Conservation (phyloP, 2,113 vertebrate genomes). For the Oryzias curvinotus region DNA sequence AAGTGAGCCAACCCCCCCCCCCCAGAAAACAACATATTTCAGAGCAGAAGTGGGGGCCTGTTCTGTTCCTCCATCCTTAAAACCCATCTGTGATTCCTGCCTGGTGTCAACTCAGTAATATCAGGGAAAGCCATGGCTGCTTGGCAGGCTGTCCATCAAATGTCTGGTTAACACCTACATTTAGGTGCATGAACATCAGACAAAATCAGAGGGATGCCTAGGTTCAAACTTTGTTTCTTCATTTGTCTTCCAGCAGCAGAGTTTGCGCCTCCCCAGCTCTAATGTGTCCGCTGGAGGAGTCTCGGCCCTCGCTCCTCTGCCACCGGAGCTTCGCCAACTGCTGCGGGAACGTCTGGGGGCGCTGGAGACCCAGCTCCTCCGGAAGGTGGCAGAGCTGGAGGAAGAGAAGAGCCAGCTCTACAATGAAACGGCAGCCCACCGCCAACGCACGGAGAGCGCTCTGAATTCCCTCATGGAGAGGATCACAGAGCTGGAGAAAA, state of each 20-base stretch:
- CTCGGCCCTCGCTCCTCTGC: slow-evolving; percentile 69
- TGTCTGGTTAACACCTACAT: background rate
- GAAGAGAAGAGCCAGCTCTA: slow-evolving; percentile 94
- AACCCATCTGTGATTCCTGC: slow-evolving; percentile 13
- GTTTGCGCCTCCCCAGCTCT: slow-evolving; percentile 79
- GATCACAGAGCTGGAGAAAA: slow-evolving; percentile 92
- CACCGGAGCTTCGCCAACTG: slow-evolving; percentile 87
- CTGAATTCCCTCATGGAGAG: slow-evolving; percentile 90
- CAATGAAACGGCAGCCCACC: slow-evolving; percentile 91
- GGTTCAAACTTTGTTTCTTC: background rate
- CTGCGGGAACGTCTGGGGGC: slow-evolving; percentile 88
- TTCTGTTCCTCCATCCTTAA: background rate
- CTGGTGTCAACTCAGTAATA: slow-evolving; percentile 29
- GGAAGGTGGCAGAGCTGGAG: slow-evolving; percentile 93
- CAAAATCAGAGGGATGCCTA: too few relatives aligned
- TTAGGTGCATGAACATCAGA: too few relatives aligned
- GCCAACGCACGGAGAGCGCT: slow-evolving; percentile 89
- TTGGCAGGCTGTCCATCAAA: slow-evolving; percentile 44
- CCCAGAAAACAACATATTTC: slow-evolving; percentile 6
- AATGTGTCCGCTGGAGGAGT: slow-evolving; percentile 67
- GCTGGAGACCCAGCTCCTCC: slow-evolving; percentile 90
- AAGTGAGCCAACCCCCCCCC: background rate
- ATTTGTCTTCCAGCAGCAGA: slow-evolving; percentile 80
- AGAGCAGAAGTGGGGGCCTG: background rate
- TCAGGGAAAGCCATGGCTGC: slow-evolving; percentile 19